phyloP scores from a whole-genome alignment of 1,140 invertebrate species.

The Scaptomyza hsui region DNA sequence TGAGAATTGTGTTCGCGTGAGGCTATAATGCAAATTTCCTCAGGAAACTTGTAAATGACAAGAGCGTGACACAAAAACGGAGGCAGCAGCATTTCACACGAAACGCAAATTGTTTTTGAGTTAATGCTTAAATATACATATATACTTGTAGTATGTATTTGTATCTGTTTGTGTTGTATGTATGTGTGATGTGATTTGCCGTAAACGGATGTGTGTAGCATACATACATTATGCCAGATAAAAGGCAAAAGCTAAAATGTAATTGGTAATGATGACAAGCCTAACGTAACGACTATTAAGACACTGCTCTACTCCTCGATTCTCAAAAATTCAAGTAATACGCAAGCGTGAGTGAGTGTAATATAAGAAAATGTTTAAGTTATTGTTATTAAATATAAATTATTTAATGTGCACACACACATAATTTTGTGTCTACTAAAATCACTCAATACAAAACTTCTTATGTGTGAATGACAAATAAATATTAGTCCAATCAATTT shows the following conservation, averaged over 20 bases:
- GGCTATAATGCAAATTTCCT: slow-evolving; percentile 68
- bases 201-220: slow-evolving; percentile 48
- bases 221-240: slow-evolving; percentile 2
- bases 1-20: slow-evolving; percentile 24
- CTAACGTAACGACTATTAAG: too few relatives aligned
- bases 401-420: too few relatives aligned
- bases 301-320: too few relatives aligned
- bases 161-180: background rate
- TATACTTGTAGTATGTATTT: slow-evolving; percentile 2
- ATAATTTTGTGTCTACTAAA: too few relatives aligned
- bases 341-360: too few relatives aligned
- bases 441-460: too few relatives aligned
- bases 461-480: too few relatives aligned
- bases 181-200: background rate
- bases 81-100: slow-evolving; percentile 17
- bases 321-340: too few relatives aligned
- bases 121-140: slow-evolving; percentile 18
- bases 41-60: slow-evolving; percentile 53
- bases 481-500: too few relatives aligned
- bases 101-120: slow-evolving; percentile 12
- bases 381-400: too few relatives aligned
- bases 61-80: slow-evolving; percentile 36
- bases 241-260: background rate
- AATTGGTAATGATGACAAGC: too few relatives aligned
- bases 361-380: too few relatives aligned